Evolutionary conservation across 2,888 invertebrate genomes (phyloP).

Genomic region (Drosophila dives): DNA sequence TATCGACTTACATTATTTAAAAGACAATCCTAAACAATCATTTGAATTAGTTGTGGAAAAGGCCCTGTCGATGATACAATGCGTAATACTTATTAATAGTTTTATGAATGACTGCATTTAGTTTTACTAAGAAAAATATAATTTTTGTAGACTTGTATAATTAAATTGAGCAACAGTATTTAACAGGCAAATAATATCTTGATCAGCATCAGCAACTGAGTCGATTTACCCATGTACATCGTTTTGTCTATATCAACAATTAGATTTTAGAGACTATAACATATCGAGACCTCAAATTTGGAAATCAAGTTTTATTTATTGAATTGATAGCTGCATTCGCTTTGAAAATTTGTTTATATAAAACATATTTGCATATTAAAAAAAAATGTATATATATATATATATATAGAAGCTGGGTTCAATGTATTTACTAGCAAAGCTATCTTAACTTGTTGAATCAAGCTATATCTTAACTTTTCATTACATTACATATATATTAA

Average conservation of each 20-base stretch:
- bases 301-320: neutral
- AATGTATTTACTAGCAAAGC: neutral
- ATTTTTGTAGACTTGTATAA: neutral
- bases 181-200: neutral
- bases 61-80: neutral
- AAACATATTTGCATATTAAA: neutral
- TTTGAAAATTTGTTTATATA: neutral
- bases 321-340: neutral
- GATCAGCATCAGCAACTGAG: neutral
- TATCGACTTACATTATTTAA: neutral
- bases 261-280: neutral
- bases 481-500: neutral
- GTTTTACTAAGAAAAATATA: neutral
- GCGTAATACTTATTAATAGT: neutral
- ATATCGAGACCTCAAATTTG: neutral
- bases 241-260: neutral
- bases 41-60: neutral
- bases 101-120: neutral
- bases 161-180: neutral
- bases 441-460: neutral
- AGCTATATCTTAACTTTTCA: neutral
- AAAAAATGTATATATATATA: neutral
- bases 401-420: neutral
- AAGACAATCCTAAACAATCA: neutral
- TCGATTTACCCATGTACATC: neutral